These are phyloP conservation scores for Tragelaphus scriptus DNA, from an alignment of 2,113 vertebrate genomes.

Conservation along the genomic window DNA sequence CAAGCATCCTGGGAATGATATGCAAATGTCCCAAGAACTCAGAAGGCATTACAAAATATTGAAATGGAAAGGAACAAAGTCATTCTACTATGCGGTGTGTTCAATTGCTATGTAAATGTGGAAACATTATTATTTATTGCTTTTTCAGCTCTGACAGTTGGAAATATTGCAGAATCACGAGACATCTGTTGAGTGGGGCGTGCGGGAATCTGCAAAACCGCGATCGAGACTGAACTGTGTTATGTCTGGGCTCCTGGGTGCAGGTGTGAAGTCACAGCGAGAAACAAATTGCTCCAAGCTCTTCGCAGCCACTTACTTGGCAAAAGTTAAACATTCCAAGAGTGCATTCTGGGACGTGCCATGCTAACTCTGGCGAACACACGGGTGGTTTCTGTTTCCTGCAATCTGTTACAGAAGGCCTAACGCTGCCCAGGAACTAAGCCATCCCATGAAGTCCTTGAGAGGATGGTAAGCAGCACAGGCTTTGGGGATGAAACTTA, in stretches of 20 bases:
- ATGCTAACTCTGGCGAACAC: rapidly evolving
- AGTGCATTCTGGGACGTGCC: rapidly evolving
- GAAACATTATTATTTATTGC: constrained; percentile 36
- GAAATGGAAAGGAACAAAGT: constrained; percentile 7
- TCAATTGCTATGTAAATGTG: background rate
- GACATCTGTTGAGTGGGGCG: constrained; percentile 36
- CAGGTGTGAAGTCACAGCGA: background rate
- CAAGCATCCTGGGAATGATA: constrained; percentile 7
- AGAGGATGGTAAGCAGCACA: background rate
- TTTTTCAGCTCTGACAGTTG: constrained; percentile 45
- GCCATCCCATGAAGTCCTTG: too few relatives aligned
- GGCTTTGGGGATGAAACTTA: background rate
- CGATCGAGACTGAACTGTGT: background rate
- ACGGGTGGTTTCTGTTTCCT: background rate
- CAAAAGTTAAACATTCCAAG: background rate
- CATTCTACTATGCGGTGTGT: background rate
- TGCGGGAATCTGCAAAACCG: background rate
- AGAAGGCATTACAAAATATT: background rate
- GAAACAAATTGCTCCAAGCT: background rate
- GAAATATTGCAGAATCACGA: constrained; percentile 28
- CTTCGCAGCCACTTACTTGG: background rate
- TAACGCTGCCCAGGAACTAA: background rate
- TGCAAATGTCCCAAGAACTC: background rate
- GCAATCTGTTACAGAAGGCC: background rate
- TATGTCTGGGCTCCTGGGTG: constrained; percentile 5